These are phyloP conservation scores for Drosophila meridionalis DNA, from an alignment of 2,888 invertebrate species.

Conservation along the genomic window DNA sequence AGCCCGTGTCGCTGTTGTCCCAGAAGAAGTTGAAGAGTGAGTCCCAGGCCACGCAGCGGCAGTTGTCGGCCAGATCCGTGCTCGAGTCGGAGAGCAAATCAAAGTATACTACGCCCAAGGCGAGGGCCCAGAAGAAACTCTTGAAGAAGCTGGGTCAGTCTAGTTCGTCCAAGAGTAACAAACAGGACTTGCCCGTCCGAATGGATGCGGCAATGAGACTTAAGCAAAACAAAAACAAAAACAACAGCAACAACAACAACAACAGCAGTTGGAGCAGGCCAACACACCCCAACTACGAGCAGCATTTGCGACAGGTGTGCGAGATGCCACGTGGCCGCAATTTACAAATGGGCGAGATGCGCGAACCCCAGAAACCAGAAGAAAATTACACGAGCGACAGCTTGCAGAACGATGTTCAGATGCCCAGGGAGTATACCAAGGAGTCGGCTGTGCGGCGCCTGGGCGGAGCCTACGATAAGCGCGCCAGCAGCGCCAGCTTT, in stretches of 20 bases:
- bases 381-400: background rate
- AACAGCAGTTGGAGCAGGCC: background rate
- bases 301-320: background rate
- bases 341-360: constrained; percentile 30
- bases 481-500: background rate
- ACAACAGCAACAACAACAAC: too few species aligned
- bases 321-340: background rate
- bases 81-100: too few species aligned
- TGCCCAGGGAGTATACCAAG: constrained; percentile 40
- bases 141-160: background rate
- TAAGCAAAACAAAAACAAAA: too few species aligned
- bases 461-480: constrained; percentile 9
- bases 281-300: background rate
- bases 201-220: background rate
- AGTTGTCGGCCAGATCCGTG: background rate
- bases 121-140: background rate
- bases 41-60: background rate
- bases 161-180: background rate
- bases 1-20: background rate
- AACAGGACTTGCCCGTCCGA: background rate
- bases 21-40: background rate
- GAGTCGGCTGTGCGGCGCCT: constrained; percentile 50
- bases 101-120: background rate
- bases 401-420: constrained; percentile 2
- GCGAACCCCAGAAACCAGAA: constrained; percentile 6